Evolutionary conservation across 2,888 invertebrate species (phyloP).

Genomic region (Limnephilus marmoratus): DNA sequence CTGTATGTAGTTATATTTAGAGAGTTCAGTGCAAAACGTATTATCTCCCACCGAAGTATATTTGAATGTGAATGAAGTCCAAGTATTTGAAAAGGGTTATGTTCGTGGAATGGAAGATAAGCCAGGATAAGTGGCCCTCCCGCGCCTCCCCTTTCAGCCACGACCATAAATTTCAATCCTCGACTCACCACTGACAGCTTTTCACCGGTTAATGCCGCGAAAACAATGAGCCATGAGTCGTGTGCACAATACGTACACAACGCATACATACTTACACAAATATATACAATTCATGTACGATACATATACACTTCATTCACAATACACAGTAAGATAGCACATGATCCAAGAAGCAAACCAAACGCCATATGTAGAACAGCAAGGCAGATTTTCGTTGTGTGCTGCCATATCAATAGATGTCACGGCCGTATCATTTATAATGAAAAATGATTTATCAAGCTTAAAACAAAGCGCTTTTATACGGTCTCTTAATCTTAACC

Average conservation of each 20-base stretch:
- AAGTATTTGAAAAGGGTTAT: slow-evolving; percentile 2
- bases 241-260: background rate
- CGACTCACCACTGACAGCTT: background rate
- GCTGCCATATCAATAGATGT: slow-evolving; percentile 18
- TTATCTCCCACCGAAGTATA: background rate
- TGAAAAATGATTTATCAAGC: background rate
- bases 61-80: background rate
- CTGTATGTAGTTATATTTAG: background rate
- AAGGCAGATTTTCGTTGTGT: background rate
- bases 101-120: slow-evolving; percentile 2
- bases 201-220: background rate
- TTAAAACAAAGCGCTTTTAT: background rate
- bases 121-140: background rate
- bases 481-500: background rate
- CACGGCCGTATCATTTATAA: slow-evolving; percentile 2
- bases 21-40: slow-evolving; percentile 45
- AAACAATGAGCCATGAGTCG: background rate
- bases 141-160: background rate
- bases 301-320: too few species aligned
- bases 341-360: slow-evolving; percentile 7
- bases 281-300: too few species aligned
- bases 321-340: background rate
- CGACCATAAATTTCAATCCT: background rate
- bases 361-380: background rate
- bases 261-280: background rate